Evolutionary conservation across 2,113 vertebrate species (phyloP), one percentile per base, ranked within the genome.

Genomic region (Ammospiza nelsoni): DNA sequence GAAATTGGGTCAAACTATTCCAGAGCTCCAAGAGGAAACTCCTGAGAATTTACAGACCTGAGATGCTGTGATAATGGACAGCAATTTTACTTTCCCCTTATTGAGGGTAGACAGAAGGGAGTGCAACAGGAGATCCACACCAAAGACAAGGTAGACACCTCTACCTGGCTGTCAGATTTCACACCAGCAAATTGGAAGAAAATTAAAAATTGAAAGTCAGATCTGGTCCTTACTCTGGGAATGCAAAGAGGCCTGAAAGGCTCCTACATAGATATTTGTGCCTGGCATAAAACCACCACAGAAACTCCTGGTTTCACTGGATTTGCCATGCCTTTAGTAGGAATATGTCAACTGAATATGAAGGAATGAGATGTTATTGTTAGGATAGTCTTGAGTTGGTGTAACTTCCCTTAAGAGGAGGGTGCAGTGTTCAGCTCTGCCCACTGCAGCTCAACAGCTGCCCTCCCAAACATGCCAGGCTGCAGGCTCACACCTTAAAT

Each of bases 91-190:
- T 81, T 95, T 92, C 35, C 76, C 35, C 48, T 63, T 63, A 1
- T 31, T 55, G 84, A 90, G 48, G 68, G 65, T 46, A 88, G 78
- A 81, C 74, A 94, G 22, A 89, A 62, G 20, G n/a, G 43, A 80
- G 63, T 69, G 67, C 82, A 86, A 71, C 48, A 83, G 75, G 72
- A 90, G 78, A 74, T 86, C 39, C 75, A 88, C 44, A 79, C n/a
- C 68, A 46, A 73, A 88, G 79, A 57, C 72, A 92, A 90, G 87
- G 75, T 55, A 90, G 79, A 63, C 35, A 77, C 65, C 94, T 92
- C 85, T 95, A 85, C 83, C 90, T 75, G 68, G 44, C 86, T 94
- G 90, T 79, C 76, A 75, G 85, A 90, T 90, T 92, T 88, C 88
- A 88, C 7, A 0, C 41, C 76, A 80, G 68, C 57, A 86, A 75